Evolutionary conservation across 2,888 invertebrate species (phyloP).

Genomic region (Gandaritis pyraliata): DNA sequence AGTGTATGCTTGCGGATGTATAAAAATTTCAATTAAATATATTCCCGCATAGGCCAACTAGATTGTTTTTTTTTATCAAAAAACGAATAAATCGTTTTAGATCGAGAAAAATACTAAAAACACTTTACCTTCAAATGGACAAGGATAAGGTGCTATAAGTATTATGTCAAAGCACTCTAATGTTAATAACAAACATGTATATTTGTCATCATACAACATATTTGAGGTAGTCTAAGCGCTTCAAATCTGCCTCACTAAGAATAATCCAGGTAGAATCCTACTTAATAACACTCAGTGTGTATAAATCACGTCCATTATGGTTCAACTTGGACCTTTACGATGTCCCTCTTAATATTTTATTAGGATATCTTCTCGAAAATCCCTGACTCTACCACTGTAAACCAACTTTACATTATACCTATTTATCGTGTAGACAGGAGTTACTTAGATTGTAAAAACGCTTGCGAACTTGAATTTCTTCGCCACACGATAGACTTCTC

Average conservation of each 20-base stretch:
- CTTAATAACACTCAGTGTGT: constrained; percentile 27
- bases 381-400: constrained; percentile 17
- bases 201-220: constrained; percentile 19
- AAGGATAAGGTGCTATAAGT: too few species aligned
- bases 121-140: too few species aligned
- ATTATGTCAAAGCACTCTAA: too few species aligned
- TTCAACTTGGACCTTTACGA: constrained; percentile 35
- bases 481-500: constrained; percentile 58
- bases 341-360: constrained; percentile 34
- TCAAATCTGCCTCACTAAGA: constrained; percentile 20
- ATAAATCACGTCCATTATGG: constrained; percentile 34
- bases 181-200: constrained; percentile 17
- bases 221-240: constrained; percentile 14
- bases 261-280: constrained; percentile 29
- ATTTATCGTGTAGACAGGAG: constrained; percentile 3
- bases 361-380: constrained; percentile 27
- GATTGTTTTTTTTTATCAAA: too few species aligned
- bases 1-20: too few species aligned
- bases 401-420: constrained; percentile 13
- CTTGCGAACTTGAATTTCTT: constrained; percentile 59
- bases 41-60: too few species aligned
- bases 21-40: too few species aligned
- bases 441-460: constrained; percentile 37
- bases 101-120: too few species aligned
- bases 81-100: too few species aligned